Evolutionary conservation across 1,140 invertebrate genomes (phyloP), one percentile per base, ranked within the genome.

Genomic region (Drosophila kikkawai): DNA sequence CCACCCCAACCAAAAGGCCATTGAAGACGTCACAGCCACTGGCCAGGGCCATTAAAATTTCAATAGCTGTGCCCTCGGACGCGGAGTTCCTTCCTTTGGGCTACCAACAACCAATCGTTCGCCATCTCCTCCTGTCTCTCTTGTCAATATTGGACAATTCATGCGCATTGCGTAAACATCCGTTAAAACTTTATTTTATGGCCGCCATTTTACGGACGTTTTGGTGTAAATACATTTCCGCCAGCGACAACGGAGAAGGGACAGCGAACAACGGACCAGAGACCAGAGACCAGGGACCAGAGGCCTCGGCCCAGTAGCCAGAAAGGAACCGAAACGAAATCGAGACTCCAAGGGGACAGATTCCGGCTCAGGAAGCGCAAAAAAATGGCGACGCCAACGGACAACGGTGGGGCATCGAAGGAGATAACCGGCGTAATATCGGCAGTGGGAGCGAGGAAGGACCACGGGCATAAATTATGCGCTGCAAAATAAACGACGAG

Each of bases 101-200:
- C 39, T 41, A 19, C 50, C 51, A 15, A 81, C 51, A 15, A 81
- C 74, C 85, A 88, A 88, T 88, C 74, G 66, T 61, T 57, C 26
- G 73, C 65, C 64, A 64, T 71, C 85, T 87, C 64, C 63, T 71
- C 85, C 87, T 84, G 80, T 81, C 80, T 80, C 80, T 80, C 68
- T 81, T 88, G 85, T 90, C 85, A 90, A 84, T 88, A 90, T 90
- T 88, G 81, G 75, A 90, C 85, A 88, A 88, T 90, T 90, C 84
- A 88, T 88, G 85, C 85, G 85, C 85, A 82, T 73, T 90, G 86
- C 81, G 84, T 88, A 88, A 88, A 88, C 84, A 88, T 90, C 84
- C 84, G 84, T 90, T 88, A 79, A 88, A 88, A 90, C 81, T 88
- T 90, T 90, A 90, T 90, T 90, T 88, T 88, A 88, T 88, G 81